Evolutionary conservation across 53 echinoderm and acorn worm species (phyloP), one percentile per base, ranked within the genome.

Genomic region (Paelopatides confundens): DNA sequence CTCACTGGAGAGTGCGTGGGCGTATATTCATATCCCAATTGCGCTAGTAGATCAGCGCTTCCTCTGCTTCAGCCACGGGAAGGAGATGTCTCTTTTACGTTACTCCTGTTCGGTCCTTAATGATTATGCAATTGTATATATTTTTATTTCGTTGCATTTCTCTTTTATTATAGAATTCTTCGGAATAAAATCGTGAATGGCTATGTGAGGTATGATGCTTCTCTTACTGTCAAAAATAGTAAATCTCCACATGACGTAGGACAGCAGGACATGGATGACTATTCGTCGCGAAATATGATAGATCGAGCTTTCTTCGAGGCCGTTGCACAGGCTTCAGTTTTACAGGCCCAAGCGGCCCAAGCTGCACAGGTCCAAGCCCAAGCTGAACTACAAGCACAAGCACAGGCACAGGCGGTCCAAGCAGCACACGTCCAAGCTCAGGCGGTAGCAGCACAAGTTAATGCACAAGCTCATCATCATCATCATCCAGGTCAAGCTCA

Each of bases 141-240:
- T 43, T 43, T 43, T 43, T 9, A 43, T 43, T 43, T 43, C 8
- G 43, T 43, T 43, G 7, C 11, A 43, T 2, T 43, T 43, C 4
- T 70, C 40, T 52, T 82, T 58, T 65, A 3, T 62, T 48, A n/a
- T 83, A 96, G 96, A 92, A 96, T 96, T 47, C 84, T 96, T 49
- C 90, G 96, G 35, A 96, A 96, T 82, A 96, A 96, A 89, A 96
- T 96, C n/a, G 90, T 92, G 29, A 96, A 96, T 30, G 96, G 96
- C 24, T 93, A 86, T 39, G 96, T 96, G 51, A 51, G 90, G 52
- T 92, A 93, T 26, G 96, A 96, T 28, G 87, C 92, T 14, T 88
- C 92, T 15, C 89, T 96, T 31, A 96, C 96, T 13, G 92, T 86
- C 64, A 93, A 90, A 74, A 88, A 86, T 30, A 91, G 87, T 69